Evolutionary conservation across 2,888 invertebrate genomes (phyloP).

Genomic region (Rapana venosa): DNA sequence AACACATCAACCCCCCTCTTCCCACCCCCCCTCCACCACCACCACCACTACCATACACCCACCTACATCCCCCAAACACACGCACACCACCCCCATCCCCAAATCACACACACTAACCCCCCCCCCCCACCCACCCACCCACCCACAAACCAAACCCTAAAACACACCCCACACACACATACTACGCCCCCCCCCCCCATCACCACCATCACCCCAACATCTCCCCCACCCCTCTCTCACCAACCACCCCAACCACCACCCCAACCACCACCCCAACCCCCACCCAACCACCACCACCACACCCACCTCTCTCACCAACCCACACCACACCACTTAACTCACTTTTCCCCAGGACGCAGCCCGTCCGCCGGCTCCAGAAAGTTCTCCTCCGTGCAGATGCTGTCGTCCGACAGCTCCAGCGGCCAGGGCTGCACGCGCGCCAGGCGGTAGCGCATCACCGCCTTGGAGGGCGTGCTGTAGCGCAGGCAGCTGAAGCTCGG

Average conservation of each 20-base stretch:
- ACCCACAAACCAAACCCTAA: not conserved
- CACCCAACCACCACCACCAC: too few relatives aligned
- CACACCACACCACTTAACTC: not conserved
- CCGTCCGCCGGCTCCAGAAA: conserved; percentile 55
- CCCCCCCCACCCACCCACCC: not conserved
- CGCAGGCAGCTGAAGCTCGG: conserved; percentile 58
- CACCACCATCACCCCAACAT: not conserved
- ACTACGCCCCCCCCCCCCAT: not conserved
- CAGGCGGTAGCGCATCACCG: conserved; percentile 53
- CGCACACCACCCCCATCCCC: not conserved
- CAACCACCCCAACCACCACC: not conserved
- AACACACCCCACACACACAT: not conserved
- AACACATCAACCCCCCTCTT: not conserved
- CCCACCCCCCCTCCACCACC: not conserved
- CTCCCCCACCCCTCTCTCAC: not conserved
- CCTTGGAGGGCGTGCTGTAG: conserved; percentile 50
- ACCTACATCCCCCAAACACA: not conserved
- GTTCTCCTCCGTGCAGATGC: conserved; percentile 52
- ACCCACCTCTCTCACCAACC: too few relatives aligned
- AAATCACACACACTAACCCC: too few relatives aligned
- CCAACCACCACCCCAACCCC: not conserved
- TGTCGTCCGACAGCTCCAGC: conserved; percentile 49
- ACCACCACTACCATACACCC: not conserved
- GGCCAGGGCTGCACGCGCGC: conserved; percentile 55
- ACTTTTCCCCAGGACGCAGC: conserved; percentile 41